Evolutionary conservation across 2,113 vertebrate genomes (phyloP), one percentile per base, ranked within the genome.

Genomic region (Vidua macroura): DNA sequence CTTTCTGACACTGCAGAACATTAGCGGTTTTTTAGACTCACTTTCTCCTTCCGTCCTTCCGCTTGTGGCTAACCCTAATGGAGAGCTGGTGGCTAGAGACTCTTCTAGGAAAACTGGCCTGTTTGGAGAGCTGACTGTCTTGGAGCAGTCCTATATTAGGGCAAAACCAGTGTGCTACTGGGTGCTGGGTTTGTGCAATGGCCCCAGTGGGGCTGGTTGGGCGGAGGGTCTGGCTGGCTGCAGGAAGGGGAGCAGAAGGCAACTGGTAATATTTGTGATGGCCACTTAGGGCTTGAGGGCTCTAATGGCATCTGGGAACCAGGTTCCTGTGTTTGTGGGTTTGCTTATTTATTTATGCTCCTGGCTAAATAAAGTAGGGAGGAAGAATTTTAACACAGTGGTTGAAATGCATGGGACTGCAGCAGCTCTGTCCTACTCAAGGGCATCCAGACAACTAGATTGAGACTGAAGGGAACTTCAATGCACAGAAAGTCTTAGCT

Each of bases 1-100:
- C 97, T 91, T n/a, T 62, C 90, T 77, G 94, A 93, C 88, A 15
- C 59, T 60, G 73, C 63, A 52, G 86, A 96, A n/a, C 81, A 90
- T 87, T 86, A 96, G 91, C 0, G 66, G 93, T 87, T 91, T 94
- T 78, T 83, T 31, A 90, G 64, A 67, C 58, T 87, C 83, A 33
- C 78, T 92, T 82, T 80, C 89, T 95, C 84, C 83, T 96, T 93
- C 89, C 48, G 2, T 67, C 68, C 88, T 91, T 95, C 94, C 87
- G 48, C 73, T 89, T 96, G 94, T 90, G 96, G 96, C 92, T 97
- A 93, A 87, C 94, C 82, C 88, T 97, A 93, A 96, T 95, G 96
- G 96, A 96, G 89, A 73, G 64, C 44, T 74, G 53, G 64, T 86
- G 88, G 72, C 88, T 92, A 53, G 73, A 73, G 69, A 37, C 53